Evolutionary conservation across 2,888 invertebrate species (phyloP).

Genomic region (Leistus spinibarbis): DNA sequence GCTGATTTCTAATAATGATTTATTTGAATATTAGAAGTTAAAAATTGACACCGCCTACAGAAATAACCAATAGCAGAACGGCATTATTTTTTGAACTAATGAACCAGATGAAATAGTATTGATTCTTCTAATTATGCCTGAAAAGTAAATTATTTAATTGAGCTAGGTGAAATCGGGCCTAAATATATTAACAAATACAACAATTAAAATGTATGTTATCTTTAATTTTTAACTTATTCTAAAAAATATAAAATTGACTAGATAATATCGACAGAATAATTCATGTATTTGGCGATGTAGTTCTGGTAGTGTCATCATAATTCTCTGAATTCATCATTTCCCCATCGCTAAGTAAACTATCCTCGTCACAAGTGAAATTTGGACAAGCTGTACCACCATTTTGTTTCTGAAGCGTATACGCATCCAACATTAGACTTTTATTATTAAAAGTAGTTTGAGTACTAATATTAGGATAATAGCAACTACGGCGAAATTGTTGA

Average conservation of each 20-base stretch:
- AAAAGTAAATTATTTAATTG: too few relatives aligned
- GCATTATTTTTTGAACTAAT: too few relatives aligned
- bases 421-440: not conserved
- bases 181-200: too few relatives aligned
- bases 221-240: not conserved
- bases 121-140: too few relatives aligned
- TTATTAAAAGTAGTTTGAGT: constrained; percentile 19
- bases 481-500: not conserved
- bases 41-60: too few relatives aligned
- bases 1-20: too few relatives aligned
- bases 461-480: constrained; percentile 1
- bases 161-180: too few relatives aligned
- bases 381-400: not conserved
- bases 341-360: constrained; percentile 25
- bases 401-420: not conserved
- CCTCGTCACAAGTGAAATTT: not conserved
- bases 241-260: not conserved
- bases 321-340: constrained; percentile 8
- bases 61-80: too few relatives aligned
- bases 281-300: not conserved
- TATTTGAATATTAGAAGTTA: too few relatives aligned
- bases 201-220: not conserved
- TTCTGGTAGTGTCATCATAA: not conserved
- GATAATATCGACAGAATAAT: not conserved
- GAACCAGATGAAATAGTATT: too few relatives aligned